phyloP scores from a whole-genome alignment of 2,113 vertebrate species.

The Muscicapa adusta region DNA sequence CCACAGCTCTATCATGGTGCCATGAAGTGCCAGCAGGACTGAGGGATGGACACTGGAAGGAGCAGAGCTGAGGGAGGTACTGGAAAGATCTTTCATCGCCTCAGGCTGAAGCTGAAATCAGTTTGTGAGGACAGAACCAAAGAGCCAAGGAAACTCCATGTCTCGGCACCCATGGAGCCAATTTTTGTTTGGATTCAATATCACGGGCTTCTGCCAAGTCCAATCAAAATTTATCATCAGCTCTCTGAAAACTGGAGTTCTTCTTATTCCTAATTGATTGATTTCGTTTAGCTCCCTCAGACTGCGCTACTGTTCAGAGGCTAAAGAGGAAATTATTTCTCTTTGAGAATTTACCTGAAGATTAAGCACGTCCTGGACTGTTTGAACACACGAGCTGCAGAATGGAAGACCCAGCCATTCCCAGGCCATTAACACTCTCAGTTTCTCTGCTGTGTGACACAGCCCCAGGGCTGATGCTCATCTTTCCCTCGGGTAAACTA shows the following conservation, averaged over 20 bases:
- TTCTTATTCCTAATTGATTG: neutral
- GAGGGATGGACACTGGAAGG: neutral
- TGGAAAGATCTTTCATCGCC: neutral
- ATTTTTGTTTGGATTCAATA: neutral
- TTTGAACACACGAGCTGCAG: neutral
- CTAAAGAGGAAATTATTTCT: neutral
- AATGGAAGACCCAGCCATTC: fast-evolving
- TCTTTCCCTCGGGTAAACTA: fast-evolving
- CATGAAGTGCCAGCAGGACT: neutral
- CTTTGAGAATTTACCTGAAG: neutral
- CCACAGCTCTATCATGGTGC: fast-evolving
- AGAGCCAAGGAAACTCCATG: neutral
- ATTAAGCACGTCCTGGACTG: neutral
- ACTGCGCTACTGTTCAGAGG: neutral
- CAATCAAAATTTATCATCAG: neutral
- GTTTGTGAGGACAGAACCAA: neutral
- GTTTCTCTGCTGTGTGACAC: fast-evolving
- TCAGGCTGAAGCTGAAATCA: neutral
- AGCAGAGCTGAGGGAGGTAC: neutral
- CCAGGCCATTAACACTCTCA: neutral
- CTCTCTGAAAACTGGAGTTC: neutral
- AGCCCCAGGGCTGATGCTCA: fast-evolving
- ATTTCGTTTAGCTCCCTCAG: neutral
- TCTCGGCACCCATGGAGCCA: neutral
- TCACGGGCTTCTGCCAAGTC: neutral